Base-by-base conservation (phyloP, 2,888 invertebrate species). In the Entomobrya multifasciata region DNA sequence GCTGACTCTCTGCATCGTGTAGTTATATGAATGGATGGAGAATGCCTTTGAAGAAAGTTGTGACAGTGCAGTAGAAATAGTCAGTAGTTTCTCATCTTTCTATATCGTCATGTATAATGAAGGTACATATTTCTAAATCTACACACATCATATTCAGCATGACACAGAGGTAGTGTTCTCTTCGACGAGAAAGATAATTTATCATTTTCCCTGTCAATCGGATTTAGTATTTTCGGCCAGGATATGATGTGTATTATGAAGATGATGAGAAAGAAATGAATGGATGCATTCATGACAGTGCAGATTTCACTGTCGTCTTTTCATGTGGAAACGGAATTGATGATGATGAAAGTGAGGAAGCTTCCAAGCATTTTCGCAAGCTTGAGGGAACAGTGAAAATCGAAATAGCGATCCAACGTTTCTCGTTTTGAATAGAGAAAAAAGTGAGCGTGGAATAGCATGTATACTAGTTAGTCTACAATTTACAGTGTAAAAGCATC, bases 171-270 rank as follows among this genome's bases (percentile, higher is more conserved):
- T 67, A 80, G 77, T 67, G 65, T 80, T 78, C 87, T 78, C 83
- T 65, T 55, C 47, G n/a, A n/a, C n/a, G n/a, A 41, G 36, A 80
- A 79, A 86, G 89, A 89, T 89, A 89, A 89, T 89, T 89, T 88
- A 89, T 89, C 89, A 89, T 89, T 89, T 89, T 89, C 88, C 89
- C 89, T 89, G 89, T 89, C 89, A 89, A 89, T 89, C 87, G 85
- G 88, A 82, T 82, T 82, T 82, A 74, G 74, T 30, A 82, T 72
- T 72, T 82, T 82, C 82, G 62, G 47, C 81, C 57, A 84, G 88
- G 88, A 89, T n/a, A n/a, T n/a, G n/a, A n/a, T 88, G 88, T 67
- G 25, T 15, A 70, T 49, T 0, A 55, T 55, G 55, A 76, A 36
- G 55, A 76, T 76, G 88, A 83, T 79, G 77, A 52, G 67, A 72